Conservation (phyloP, 2,113 vertebrate genomes). For the Dipodomys stephensi region DNA sequence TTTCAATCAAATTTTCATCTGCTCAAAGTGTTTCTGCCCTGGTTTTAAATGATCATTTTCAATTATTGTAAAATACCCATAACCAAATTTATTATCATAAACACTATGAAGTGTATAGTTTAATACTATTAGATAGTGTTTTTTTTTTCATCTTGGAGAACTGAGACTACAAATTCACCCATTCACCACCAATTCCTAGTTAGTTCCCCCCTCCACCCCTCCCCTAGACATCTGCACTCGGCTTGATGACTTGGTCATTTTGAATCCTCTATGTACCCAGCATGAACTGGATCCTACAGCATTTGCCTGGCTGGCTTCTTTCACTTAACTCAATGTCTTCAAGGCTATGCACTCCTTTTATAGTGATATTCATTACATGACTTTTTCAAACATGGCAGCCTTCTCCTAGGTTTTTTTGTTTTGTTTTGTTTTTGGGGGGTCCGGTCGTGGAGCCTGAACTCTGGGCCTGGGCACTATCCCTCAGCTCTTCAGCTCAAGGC, state of each 20-base stretch:
- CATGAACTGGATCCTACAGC: neutral
- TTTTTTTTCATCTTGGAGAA: slow-evolving; percentile 9
- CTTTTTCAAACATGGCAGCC: neutral
- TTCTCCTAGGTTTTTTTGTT: slow-evolving; percentile 26
- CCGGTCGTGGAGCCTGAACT: no score
- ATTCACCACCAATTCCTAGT: neutral
- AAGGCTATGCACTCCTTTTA: neutral
- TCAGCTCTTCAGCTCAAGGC: no score
- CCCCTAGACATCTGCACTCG: neutral
- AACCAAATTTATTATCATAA: neutral
- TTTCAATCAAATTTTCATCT: slow-evolving; percentile 36
- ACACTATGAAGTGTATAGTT: neutral
- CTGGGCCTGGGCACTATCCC: no score
- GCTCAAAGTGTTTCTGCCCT: neutral
- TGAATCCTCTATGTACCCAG: neutral
- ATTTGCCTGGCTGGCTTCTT: neutral
- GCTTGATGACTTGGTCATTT: neutral
- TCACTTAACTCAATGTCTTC: neutral
- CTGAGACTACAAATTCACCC: neutral
- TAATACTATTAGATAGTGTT: neutral
- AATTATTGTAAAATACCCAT: neutral
- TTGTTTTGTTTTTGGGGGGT: no score
- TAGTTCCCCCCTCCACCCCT: neutral
- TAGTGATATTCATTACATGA: neutral
- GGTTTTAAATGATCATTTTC: neutral